Base-by-base conservation (phyloP, 2,888 invertebrate species). In the Pandemis heparana region DNA sequence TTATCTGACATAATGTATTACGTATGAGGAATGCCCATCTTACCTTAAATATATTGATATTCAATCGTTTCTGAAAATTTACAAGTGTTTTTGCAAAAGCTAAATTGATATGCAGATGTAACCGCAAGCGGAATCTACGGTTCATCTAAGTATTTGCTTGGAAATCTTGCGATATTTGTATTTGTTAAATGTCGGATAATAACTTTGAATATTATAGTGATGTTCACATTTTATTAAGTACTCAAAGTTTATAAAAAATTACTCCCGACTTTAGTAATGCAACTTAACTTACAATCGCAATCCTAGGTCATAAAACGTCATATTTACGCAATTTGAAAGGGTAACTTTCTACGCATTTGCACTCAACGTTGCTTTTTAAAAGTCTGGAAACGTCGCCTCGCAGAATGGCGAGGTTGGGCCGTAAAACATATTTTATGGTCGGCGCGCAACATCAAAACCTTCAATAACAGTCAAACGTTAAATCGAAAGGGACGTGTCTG, bases 401-500 rank as follows among this genome's bases (percentile, higher is more conserved):
- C 82, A 86, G 87, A 88, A 91, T 89, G 89, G 88, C 86, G 79
- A 84, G 83, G 79, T 82, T 80, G 83, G 87, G 81, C 86, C 92
- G 92, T 94, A 94, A 94, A 94, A 93, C 87, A 89, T 90, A 84
- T 93, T 94, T 94, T 94, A 94, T 86, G 90, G 79, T 78, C 85
- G 87, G 82, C 89, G 89, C 90, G 84, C 83, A 89, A 89, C 91
- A 89, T 91, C 91, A 89, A 89, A 90, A 85, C 88, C 87, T 85
- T 86, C 87, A 89, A 91, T 89, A 89, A 87, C 87, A 83, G 84
- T 84, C 87, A 87, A 88, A 88, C 88, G 84, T 85, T 86, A 87
- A 88, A 88, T 85, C 85, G 86, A 65, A 53, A 38, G 73, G 46
- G 60, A 70, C 64, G 46, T 56, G 46, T 9, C 38, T 60, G 18